Conservation (phyloP, 2,888 invertebrate genomes). For the Maniola hyperantus region DNA sequence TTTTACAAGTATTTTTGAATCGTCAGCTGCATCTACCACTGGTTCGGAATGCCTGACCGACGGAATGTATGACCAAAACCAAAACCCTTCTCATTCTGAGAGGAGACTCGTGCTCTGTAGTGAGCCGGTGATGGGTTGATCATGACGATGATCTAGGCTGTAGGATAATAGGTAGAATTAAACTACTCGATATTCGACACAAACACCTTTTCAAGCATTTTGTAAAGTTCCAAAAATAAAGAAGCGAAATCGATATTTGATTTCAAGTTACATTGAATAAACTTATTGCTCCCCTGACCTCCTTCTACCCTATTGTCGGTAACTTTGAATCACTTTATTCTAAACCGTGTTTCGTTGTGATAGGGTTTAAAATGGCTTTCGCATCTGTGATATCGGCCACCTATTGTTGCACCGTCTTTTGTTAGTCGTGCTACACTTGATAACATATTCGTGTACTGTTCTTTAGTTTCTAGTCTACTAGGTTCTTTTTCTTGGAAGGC, state of each 20-base stretch:
- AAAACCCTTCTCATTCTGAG: too few relatives aligned
- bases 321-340: slow-evolving; percentile 17
- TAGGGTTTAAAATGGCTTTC: slow-evolving; percentile 31
- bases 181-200: too few relatives aligned
- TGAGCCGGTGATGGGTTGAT: too few relatives aligned
- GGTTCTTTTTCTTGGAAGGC: slow-evolving; percentile 33
- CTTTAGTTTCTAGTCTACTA: slow-evolving; percentile 23
- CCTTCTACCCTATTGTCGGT: slow-evolving; percentile 49
- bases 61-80: too few relatives aligned
- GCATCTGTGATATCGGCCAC: slow-evolving; percentile 37
- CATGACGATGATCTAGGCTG: too few relatives aligned
- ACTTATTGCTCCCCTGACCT: slow-evolving; percentile 55
- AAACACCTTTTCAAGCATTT: neutral
- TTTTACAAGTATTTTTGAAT: too few relatives aligned
- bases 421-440: slow-evolving; percentile 32
- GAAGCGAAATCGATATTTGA: slow-evolving; percentile 43
- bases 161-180: too few relatives aligned
- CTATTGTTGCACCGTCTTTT: slow-evolving; percentile 45
- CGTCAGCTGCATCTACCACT: too few relatives aligned
- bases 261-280: slow-evolving; percentile 43
- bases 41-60: too few relatives aligned
- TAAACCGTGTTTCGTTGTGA: slow-evolving; percentile 19
- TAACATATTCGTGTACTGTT: slow-evolving; percentile 22
- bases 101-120: too few relatives aligned
- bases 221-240: slow-evolving; percentile 27